Evolutionary conservation across 1,140 invertebrate species (phyloP).

Genomic region (Rhagoletis pomonella): DNA sequence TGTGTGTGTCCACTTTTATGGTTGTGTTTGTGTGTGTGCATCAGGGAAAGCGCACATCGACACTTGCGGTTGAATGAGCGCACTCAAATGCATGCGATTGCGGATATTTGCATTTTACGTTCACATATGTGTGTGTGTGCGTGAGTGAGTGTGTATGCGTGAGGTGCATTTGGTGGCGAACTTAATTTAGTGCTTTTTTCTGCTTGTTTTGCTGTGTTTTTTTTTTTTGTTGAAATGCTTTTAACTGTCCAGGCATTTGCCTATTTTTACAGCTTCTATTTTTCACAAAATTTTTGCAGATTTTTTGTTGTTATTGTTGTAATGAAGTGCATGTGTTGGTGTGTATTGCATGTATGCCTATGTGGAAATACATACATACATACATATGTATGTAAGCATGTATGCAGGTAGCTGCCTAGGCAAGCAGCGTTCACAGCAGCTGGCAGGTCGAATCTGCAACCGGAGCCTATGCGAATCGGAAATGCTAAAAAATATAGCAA

Average conservation of each 20-base stretch:
- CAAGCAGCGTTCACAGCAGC: too few relatives aligned
- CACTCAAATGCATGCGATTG: neutral
- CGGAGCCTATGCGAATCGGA: too few relatives aligned
- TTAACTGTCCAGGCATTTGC: neutral
- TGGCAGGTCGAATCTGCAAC: too few relatives aligned
- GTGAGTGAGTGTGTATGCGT: neutral
- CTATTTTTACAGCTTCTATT: neutral
- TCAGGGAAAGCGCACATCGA: neutral
- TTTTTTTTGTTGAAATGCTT: neutral
- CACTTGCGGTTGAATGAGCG: constrained; percentile 39
- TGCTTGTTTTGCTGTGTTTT: too few relatives aligned
- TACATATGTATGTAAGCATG: neutral
- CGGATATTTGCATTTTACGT: neutral
- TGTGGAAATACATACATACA: neutral
- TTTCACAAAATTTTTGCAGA: neutral
- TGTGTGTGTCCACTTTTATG: neutral
- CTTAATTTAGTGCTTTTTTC: neutral
- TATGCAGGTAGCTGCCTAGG: too few relatives aligned
- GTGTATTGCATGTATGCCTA: neutral
- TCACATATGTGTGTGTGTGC: neutral
- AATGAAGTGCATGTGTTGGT: neutral
- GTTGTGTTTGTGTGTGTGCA: neutral
- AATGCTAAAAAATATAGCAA: too few relatives aligned
- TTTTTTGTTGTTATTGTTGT: neutral
- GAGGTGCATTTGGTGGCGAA: neutral